Conservation (phyloP, 2,888 invertebrate genomes). For the Sphaerophoria taeniata region DNA sequence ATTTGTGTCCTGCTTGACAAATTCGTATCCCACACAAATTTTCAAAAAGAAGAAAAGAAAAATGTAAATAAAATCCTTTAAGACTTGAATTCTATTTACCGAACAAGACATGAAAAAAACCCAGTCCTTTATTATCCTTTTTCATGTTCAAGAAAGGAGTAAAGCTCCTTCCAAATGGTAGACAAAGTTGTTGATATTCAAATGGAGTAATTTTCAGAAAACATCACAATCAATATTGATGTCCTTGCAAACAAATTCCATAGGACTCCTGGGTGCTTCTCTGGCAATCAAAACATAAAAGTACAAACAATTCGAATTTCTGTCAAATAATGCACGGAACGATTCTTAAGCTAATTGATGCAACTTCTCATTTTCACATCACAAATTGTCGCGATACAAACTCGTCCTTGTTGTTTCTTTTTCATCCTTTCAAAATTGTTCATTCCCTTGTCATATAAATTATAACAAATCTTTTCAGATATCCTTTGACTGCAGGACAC, state of each 20-base stretch:
- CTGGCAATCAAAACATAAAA: neutral
- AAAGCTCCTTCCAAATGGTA: neutral
- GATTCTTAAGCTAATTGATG: slow-evolving; percentile 6
- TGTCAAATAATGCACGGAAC: slow-evolving; percentile 27
- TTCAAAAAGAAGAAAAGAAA: neutral
- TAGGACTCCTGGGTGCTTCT: neutral
- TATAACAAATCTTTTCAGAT: slow-evolving; percentile 41
- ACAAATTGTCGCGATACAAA: slow-evolving; percentile 8
- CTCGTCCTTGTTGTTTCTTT: slow-evolving; percentile 12
- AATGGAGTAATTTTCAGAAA: slow-evolving; percentile 14
- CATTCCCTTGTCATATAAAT: slow-evolving; percentile 14
- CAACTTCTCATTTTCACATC: slow-evolving; percentile 26
- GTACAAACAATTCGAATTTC: slow-evolving; percentile 29
- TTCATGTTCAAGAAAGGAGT: neutral
- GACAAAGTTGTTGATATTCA: slow-evolving; percentile 27
- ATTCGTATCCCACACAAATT: neutral
- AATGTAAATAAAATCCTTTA: slow-evolving; percentile 8
- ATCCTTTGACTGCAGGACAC: slow-evolving; percentile 20
- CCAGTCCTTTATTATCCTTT: slow-evolving; percentile 1
- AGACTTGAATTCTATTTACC: slow-evolving; percentile 7
- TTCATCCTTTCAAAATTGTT: neutral
- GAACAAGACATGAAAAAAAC: neutral
- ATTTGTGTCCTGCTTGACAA: neutral
- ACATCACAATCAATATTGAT: slow-evolving; percentile 56
- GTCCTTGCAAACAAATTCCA: slow-evolving; percentile 10